These are phyloP conservation scores for Torymus texanus DNA, from an alignment of 2,888 invertebrate species.

Conservation along the genomic window DNA sequence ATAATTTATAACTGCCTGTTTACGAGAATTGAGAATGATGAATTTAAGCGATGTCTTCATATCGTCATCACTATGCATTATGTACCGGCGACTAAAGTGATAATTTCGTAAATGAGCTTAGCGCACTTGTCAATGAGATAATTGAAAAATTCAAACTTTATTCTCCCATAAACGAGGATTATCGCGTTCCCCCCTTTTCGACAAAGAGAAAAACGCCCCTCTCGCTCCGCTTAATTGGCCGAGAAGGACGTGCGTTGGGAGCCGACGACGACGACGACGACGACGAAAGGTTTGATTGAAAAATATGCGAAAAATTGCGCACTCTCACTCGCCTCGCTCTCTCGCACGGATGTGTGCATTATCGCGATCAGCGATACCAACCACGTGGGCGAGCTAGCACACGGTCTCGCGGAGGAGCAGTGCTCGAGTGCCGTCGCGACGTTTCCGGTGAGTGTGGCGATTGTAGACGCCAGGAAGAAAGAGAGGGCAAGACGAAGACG, in stretches of 20 bases:
- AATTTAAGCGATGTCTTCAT: constrained; percentile 69
- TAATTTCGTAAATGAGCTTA: constrained; percentile 56
- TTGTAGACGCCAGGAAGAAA: constrained; percentile 34
- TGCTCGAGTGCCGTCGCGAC: constrained; percentile 41
- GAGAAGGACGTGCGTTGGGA: constrained; percentile 11
- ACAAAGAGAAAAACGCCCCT: constrained; percentile 8
- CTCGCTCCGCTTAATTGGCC: constrained; percentile 32
- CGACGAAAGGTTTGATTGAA: constrained; percentile 44
- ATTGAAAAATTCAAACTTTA: constrained; percentile 56
- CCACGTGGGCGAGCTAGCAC: constrained; percentile 45
- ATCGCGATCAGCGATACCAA: constrained; percentile 46
- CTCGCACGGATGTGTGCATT: constrained; percentile 52
- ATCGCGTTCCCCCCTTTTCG: neutral
- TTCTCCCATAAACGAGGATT: constrained; percentile 25
- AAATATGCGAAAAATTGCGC: constrained; percentile 56
- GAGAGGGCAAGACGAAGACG: constrained; percentile 31
- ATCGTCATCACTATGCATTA: constrained; percentile 54
- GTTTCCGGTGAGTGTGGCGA: constrained; percentile 67
- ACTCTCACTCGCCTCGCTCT: neutral
- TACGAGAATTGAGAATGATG: constrained; percentile 76
- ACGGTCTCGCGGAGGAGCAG: no score
- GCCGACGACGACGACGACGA: neutral
- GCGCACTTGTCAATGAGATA: constrained; percentile 55
- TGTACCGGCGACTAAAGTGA: constrained; percentile 43
- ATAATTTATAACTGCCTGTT: constrained; percentile 76